A percentile compares a stretch with the other conserved stretches of the same genome.
phyloP scores from a whole-genome alignment of 2,797 vertebrate species.

The Basileuterus tristriatus region DNA sequence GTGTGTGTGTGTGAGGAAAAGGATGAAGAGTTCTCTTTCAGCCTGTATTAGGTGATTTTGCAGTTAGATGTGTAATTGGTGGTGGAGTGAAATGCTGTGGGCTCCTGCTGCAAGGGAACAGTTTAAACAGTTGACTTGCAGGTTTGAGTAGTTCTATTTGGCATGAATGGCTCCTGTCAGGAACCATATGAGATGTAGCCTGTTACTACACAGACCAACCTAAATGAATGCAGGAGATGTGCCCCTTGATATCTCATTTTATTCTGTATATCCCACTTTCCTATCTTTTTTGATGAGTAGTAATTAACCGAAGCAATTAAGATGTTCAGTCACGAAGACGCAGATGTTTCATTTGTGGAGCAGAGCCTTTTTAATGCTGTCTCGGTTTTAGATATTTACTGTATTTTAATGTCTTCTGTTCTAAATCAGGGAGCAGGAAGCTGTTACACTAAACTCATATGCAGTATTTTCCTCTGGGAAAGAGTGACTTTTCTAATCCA shows the following conservation, averaged over 20 bases:
- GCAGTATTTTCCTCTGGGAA: constrained; percentile 50
- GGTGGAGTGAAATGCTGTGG: not conserved
- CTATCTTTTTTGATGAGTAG: constrained; percentile 40
- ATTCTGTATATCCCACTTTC: constrained; percentile 36
- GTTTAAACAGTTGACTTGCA: constrained; percentile 20
- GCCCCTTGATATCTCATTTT: not conserved
- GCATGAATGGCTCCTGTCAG: not conserved
- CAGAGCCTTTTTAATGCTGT: constrained; percentile 37
- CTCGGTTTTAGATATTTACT: constrained; percentile 36
- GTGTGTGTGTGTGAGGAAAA: not conserved
- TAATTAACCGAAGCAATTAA: constrained; percentile 70
- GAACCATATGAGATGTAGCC: not conserved
- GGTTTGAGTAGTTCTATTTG: not conserved
- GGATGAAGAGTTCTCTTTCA: constrained; percentile 7
- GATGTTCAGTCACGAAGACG: not conserved
- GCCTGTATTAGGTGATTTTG: not conserved
- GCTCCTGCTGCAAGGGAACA: not conserved
- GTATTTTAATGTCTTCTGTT: constrained; percentile 40
- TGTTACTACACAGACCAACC: not conserved
- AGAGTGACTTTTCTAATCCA: constrained; percentile 50
- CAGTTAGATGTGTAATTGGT: not conserved
- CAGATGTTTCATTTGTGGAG: constrained; percentile 55
- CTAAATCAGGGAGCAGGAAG: constrained; percentile 59
- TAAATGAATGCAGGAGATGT: not conserved
- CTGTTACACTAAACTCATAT: constrained; percentile 36